phyloP scores from a whole-genome alignment of 2,113 vertebrate species.

The Galemys pyrenaicus region DNA sequence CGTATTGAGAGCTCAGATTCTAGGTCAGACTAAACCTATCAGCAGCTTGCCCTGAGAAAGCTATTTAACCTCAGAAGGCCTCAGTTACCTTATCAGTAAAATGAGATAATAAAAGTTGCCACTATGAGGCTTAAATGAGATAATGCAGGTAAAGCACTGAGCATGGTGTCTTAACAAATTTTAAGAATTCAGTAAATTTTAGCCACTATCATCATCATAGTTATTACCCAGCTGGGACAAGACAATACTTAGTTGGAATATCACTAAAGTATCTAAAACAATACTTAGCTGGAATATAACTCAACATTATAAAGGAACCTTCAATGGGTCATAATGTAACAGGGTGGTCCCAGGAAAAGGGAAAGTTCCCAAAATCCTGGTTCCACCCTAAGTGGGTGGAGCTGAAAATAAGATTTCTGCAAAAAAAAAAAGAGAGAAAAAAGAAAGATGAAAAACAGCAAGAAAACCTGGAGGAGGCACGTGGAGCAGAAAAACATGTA shows the following conservation, averaged over 20 bases:
- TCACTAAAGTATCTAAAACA: not conserved
- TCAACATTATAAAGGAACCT: not conserved
- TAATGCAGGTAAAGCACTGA: not conserved
- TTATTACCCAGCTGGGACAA: not conserved
- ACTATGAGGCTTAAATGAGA: not conserved
- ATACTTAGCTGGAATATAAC: conserved; percentile 7
- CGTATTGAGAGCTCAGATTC: not conserved
- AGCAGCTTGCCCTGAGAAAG: not conserved
- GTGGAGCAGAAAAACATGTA: too few relatives aligned
- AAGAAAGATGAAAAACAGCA: too few relatives aligned
- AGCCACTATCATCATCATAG: not conserved
- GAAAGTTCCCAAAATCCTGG: too few relatives aligned
- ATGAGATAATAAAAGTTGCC: not conserved
- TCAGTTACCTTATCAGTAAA: not conserved
- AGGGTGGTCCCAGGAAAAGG: too few relatives aligned
- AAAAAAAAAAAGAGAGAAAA: too few relatives aligned
- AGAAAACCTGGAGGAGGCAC: too few relatives aligned
- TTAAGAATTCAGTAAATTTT: not conserved
- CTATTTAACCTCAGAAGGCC: not conserved
- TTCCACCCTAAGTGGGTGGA: too few relatives aligned
- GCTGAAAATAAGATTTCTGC: too few relatives aligned
- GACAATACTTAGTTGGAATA: too few relatives aligned
- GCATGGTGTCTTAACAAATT: not conserved
- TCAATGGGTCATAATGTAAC: not conserved
- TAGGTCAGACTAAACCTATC: not conserved